phyloP scores from a whole-genome alignment of 1,140 invertebrate species.

The Drosophila kurseongensis region DNA sequence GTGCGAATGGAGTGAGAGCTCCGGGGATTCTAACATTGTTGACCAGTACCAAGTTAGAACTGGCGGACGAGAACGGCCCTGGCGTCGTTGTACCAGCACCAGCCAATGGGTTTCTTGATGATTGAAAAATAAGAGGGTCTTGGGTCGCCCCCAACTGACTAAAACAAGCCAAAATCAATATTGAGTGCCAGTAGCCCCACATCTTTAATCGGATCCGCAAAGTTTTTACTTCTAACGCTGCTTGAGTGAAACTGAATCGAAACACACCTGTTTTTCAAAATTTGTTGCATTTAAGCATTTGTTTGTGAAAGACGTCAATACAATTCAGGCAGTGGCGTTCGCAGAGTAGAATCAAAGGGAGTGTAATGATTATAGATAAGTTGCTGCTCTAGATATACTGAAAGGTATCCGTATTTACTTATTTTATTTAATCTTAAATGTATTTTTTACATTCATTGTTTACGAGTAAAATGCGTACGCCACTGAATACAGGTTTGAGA shows the following conservation, averaged over 20 bases:
- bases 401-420: not conserved
- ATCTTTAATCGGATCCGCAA: constrained; percentile 16
- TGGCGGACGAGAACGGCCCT: not conserved
- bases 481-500: constrained; percentile 29
- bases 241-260: constrained; percentile 6
- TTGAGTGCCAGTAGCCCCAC: not conserved
- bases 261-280: not conserved
- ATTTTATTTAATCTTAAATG: not conserved
- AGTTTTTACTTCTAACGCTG: constrained; percentile 9
- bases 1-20: constrained; percentile 59
- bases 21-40: constrained; percentile 60
- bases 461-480: not conserved
- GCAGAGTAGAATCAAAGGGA: not conserved
- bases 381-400: not conserved
- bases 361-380: not conserved
- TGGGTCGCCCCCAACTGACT: constrained; percentile 17
- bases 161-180: constrained; percentile 3
- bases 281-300: not conserved
- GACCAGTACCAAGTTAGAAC: constrained; percentile 58
- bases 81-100: constrained; percentile 1
- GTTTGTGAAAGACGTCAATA: constrained; percentile 1
- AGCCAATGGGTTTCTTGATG: not conserved
- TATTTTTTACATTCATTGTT: not conserved
- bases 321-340: not conserved
- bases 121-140: constrained; percentile 46